Base-by-base conservation (phyloP, 2,797 vertebrate species). In the Lepus oiostolus region DNA sequence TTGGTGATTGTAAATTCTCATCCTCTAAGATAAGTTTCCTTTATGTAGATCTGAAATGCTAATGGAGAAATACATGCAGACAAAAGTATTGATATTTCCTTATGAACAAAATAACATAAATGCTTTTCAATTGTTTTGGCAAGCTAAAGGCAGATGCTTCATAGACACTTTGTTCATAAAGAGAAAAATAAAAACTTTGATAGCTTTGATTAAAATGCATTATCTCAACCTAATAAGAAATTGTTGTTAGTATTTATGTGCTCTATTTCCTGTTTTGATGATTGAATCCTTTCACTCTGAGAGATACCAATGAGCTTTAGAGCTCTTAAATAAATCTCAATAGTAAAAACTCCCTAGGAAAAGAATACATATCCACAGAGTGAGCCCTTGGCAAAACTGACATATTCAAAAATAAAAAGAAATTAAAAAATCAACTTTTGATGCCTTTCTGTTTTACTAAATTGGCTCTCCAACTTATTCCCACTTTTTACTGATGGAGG, bases 81-180 rank as follows among this genome's bases (percentile, higher is more conserved):
- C 28, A 21, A 13, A 86, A 77, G 7, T 68, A 70, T 8, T 52
- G 30, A 32, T 50, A 30, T 47, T 85, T 94, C 38, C 26, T 86
- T 63, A 24, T 54, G 83, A 87, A 30, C 24, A 88, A 90, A 91
- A 38, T 84, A 75, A 77, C 4, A 81, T 9, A 30, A 14, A 30
- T 62, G 0, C 14, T 93, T 92, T 91, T 80, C 12, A 82, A 85
- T 88, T 92, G 21, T n/a, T 77, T 96, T 82, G 32, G 9, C 7
- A 71, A 85, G 42, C 26, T 89, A 68, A 86, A 68, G 28, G n/a
- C 28, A 93, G 30, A 32, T 58, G 47, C 4, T 84, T 82, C 47
- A 79, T 1, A 79, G 26, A 75, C 1, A 0, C 7, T 88, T 84
- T 83, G 32, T 87, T 76, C 42, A 32, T 83, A 68, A 93, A 82